A percentile compares a stretch with the other conserved stretches of the same genome.
phyloP scores from a whole-genome alignment of 2,113 vertebrate species.

The Typhlomys cinereus region DNA sequence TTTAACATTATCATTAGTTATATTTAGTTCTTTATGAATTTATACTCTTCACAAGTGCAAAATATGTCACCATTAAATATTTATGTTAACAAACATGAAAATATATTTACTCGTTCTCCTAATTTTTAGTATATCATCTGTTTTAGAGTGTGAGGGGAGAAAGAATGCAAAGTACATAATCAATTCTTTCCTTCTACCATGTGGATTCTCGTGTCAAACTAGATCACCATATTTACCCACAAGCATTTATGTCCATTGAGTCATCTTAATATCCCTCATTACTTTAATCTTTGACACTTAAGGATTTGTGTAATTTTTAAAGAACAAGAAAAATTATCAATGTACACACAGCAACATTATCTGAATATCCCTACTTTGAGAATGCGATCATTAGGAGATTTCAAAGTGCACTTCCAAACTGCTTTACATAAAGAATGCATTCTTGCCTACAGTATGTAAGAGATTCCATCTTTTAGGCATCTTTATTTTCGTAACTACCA shows the following conservation, averaged over 20 bases:
- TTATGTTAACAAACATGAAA: conserved; percentile 23
- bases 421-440: not conserved
- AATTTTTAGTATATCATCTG: too few relatives aligned
- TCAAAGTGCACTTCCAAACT: not conserved
- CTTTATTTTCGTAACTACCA: not conserved
- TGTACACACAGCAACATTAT: not conserved
- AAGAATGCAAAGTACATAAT: too few relatives aligned
- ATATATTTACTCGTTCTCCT: not conserved
- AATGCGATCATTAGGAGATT: not conserved
- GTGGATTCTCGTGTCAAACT: too few relatives aligned
- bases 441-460: not conserved
- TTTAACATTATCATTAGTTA: not conserved
- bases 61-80: not conserved
- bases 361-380: not conserved
- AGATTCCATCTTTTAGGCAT: not conserved
- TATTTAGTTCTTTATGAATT: not conserved
- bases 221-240: too few relatives aligned
- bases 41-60: not conserved
- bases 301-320: not conserved
- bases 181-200: too few relatives aligned
- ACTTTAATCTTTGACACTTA: not conserved
- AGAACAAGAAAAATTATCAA: not conserved
- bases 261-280: too few relatives aligned
- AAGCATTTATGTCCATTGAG: too few relatives aligned
- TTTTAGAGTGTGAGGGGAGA: too few relatives aligned